These are phyloP conservation scores for Coenonympha glycerion DNA, from an alignment of 2,888 invertebrate species.

Conservation along the genomic window DNA sequence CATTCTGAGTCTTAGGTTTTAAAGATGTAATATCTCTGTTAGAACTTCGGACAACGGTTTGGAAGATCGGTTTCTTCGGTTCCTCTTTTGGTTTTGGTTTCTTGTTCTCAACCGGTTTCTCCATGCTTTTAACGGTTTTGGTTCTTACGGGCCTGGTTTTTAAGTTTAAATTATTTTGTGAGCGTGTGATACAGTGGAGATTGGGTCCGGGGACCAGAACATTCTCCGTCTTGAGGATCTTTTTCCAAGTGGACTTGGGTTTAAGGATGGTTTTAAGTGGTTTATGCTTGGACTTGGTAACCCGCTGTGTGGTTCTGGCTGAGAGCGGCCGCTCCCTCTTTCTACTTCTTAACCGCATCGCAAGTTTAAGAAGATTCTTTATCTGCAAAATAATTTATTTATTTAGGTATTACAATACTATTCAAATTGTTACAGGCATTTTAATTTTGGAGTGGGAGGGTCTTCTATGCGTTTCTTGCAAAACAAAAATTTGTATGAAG, in stretches of 20 bases:
- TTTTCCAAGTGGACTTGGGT: constrained; percentile 53
- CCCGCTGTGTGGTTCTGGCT: constrained; percentile 47
- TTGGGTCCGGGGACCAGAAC: constrained; percentile 42
- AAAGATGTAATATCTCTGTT: constrained; percentile 40
- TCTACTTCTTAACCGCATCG: constrained; percentile 82
- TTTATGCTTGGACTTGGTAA: constrained; percentile 49
- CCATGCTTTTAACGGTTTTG: constrained; percentile 54
- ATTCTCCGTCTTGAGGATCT: constrained; percentile 54
- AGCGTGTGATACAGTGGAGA: constrained; percentile 54
- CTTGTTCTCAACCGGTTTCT: constrained; percentile 53
- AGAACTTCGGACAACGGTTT: constrained; percentile 59
- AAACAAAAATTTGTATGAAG: too few species aligned
- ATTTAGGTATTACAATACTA: too few species aligned
- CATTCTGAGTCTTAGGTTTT: constrained; percentile 43
- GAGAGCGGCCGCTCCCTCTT: constrained; percentile 77
- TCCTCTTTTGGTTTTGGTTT: constrained; percentile 54
- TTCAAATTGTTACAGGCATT: too few species aligned
- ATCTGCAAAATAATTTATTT: constrained; percentile 56
- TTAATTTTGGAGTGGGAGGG: too few species aligned
- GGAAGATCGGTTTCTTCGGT: constrained; percentile 63
- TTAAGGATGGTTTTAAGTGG: constrained; percentile 44
- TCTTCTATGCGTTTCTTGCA: too few species aligned
- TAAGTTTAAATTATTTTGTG: constrained; percentile 46
- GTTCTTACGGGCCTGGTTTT: constrained; percentile 59
- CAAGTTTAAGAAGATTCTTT: constrained; percentile 48